phyloP scores from a whole-genome alignment of 1,140 invertebrate genomes.

The Diabrotica undecimpunctata region DNA sequence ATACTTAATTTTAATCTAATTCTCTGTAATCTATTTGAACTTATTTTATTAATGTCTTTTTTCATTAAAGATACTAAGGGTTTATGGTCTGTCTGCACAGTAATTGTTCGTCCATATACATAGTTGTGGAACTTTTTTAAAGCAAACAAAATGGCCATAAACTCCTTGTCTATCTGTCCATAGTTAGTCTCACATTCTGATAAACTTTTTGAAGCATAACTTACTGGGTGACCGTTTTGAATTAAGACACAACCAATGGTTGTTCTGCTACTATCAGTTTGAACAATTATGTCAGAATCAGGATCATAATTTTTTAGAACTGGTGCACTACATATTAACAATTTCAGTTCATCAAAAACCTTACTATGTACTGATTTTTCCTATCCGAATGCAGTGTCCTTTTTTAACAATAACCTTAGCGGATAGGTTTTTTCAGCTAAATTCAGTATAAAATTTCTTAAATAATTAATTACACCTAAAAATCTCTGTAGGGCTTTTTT shows the following conservation, averaged over 20 bases:
- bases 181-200: background rate
- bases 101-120: constrained; percentile 6
- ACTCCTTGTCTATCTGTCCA: constrained; percentile 11
- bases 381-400: no score
- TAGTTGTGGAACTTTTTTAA: constrained; percentile 11
- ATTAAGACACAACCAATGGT: background rate
- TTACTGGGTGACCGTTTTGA: background rate
- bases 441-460: no score
- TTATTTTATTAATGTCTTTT: background rate
- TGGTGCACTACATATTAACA: background rate
- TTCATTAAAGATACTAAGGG: background rate
- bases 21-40: background rate
- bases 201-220: background rate
- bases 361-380: no score
- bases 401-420: no score
- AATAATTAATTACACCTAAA: no score
- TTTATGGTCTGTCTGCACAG: background rate
- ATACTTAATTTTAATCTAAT: no score
- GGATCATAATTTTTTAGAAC: no score
- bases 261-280: background rate
- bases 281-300: no score
- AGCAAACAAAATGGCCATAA: constrained; percentile 4
- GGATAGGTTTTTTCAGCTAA: no score
- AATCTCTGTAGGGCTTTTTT: no score
- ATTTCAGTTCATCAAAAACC: background rate